These are phyloP conservation scores for Drosophila littoralis DNA, from an alignment of 1,140 invertebrate genomes.

Conservation along the genomic window DNA sequence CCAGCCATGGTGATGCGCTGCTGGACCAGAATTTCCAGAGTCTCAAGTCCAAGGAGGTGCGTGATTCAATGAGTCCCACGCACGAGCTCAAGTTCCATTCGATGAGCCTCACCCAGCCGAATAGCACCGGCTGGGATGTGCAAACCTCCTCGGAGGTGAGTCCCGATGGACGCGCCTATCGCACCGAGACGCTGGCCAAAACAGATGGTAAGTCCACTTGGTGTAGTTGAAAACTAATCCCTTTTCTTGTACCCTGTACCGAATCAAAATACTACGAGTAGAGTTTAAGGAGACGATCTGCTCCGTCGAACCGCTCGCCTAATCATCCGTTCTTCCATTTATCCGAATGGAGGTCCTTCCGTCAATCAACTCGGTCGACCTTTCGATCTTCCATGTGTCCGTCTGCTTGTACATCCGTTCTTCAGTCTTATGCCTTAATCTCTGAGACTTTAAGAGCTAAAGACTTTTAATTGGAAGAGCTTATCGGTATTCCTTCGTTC, in stretches of 20 bases:
- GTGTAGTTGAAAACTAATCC: neutral
- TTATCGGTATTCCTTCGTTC: no score
- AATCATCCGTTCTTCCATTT: no score
- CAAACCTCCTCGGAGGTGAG: constrained; percentile 84
- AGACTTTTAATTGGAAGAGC: no score
- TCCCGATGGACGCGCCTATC: constrained; percentile 84
- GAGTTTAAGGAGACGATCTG: no score
- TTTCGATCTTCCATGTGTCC: no score
- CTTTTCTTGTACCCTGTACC: constrained; percentile 14
- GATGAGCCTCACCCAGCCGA: constrained; percentile 71
- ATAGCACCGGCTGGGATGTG: constrained; percentile 85
- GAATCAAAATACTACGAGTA: no score
- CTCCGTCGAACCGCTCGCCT: no score
- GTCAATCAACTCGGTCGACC: no score
- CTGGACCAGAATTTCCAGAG: constrained; percentile 90
- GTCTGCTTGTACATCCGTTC: no score
- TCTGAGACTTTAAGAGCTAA: no score
- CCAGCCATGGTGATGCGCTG: constrained; percentile 88
- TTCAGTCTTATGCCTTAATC: no score
- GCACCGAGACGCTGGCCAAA: constrained; percentile 72
- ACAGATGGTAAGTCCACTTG: constrained; percentile 76
- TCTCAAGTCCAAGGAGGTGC: constrained; percentile 90
- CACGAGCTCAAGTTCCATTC: constrained; percentile 84
- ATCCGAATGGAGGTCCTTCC: no score
- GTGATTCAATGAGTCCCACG: constrained; percentile 90